phyloP scores from a whole-genome alignment of 2,888 invertebrate genomes.

The Dinocampus coccinellae region DNA sequence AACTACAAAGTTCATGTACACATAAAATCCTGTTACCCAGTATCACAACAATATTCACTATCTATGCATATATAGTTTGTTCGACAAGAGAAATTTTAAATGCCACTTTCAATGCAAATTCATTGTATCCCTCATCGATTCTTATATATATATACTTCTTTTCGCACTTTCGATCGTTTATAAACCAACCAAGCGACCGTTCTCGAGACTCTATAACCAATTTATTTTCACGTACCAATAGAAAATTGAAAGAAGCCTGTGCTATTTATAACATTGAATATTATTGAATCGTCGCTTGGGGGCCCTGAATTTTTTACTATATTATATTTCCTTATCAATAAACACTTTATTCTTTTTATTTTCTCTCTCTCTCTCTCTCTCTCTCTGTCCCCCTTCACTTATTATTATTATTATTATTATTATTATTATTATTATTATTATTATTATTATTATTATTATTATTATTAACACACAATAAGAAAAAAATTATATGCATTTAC shows the following conservation, averaged over 20 bases:
- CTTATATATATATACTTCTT: conserved; percentile 13
- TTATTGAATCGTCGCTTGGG: conserved; percentile 38
- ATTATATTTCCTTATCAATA: conserved; percentile 11
- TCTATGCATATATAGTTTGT: conserved; percentile 9
- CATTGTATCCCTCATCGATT: conserved; percentile 50
- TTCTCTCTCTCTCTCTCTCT: background rate
- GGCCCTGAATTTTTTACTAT: background rate
- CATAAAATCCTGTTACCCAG: conserved; percentile 1
- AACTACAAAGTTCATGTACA: background rate
- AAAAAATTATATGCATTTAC: too few relatives aligned
- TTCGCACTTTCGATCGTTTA: background rate
- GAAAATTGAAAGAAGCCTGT: conserved; percentile 45
- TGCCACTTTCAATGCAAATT: conserved; percentile 68
- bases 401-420: background rate
- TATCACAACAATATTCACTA: conserved; percentile 8
- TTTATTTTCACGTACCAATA: conserved; percentile 50
- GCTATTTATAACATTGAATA: conserved; percentile 36
- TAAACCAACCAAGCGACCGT: conserved; percentile 21
- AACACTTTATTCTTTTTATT: background rate
- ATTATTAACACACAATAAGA: too few relatives aligned
- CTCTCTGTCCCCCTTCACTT: too few relatives aligned
- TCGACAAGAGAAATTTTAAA: conserved; percentile 57
- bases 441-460: background rate
- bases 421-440: background rate
- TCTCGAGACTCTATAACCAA: conserved; percentile 48